Evolutionary conservation across 1,140 invertebrate genomes (phyloP).

Genomic region (Zaprionus vittiger): DNA sequence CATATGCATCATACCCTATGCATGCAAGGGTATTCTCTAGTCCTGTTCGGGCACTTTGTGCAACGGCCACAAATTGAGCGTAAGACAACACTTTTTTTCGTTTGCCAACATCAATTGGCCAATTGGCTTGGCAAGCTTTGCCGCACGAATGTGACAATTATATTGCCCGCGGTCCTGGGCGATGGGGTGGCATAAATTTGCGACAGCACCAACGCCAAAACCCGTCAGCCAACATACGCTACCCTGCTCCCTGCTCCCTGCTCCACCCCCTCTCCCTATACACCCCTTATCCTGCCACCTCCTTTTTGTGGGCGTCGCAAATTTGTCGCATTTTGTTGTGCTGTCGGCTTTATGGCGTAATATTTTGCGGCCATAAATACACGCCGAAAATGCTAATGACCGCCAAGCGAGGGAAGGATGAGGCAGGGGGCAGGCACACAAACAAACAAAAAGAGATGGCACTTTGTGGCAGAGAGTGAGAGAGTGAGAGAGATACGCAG

Average conservation of each 20-base stretch:
- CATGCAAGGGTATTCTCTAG: not conserved
- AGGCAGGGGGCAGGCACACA: not conserved
- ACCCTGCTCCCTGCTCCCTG: not conserved
- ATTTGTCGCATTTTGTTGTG: constrained; percentile 81
- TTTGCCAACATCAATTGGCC: constrained; percentile 43
- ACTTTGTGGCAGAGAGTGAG: not conserved
- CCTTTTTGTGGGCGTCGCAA: constrained; percentile 56
- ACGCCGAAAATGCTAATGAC: constrained; percentile 81
- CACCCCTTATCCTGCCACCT: not conserved
- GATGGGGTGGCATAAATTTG: constrained; percentile 46
- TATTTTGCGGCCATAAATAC: constrained; percentile 79
- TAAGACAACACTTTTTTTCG: constrained; percentile 53
- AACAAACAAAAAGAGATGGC: constrained; percentile 18
- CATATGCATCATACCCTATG: not conserved
- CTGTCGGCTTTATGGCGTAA: constrained; percentile 79
- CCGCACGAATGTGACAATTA: constrained; percentile 71
- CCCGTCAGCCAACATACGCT: constrained; percentile 27
- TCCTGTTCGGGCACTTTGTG: not conserved
- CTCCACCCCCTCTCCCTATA: no score
- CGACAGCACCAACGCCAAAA: constrained; percentile 7
- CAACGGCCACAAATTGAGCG: constrained; percentile 63
- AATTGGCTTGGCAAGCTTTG: constrained; percentile 1
- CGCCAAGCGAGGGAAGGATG: constrained; percentile 10
- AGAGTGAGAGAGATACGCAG: constrained; percentile 16
- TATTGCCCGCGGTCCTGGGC: constrained; percentile 56